phyloP scores from a whole-genome alignment of 1,140 invertebrate species.

The Marisa cornuarietis region DNA sequence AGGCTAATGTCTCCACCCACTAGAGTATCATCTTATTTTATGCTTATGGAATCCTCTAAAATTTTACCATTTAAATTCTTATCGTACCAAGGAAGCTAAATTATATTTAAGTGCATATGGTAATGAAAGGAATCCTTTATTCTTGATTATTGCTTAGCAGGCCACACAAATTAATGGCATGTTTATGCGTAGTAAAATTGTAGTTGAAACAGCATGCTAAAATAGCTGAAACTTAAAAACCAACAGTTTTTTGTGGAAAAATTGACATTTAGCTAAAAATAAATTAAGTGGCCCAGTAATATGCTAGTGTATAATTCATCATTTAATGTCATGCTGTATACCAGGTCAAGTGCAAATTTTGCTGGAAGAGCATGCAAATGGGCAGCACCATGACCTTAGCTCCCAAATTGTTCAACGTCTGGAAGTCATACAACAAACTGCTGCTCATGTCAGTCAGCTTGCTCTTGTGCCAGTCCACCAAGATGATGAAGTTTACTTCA shows the following conservation, averaged over 20 bases:
- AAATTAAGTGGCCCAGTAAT: background rate
- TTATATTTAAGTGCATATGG: background rate
- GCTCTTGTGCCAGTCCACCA: conserved; percentile 48
- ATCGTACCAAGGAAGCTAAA: background rate
- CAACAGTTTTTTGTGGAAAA: background rate
- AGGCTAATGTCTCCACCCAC: no score
- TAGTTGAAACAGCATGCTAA: background rate
- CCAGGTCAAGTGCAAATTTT: conserved; percentile 56
- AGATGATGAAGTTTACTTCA: conserved; percentile 54
- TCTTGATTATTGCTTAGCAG: no score
- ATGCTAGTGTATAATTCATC: background rate
- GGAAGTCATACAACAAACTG: conserved; percentile 31
- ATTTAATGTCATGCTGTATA: conserved; percentile 21
- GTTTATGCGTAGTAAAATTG: background rate
- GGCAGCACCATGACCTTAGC: conserved; percentile 34
- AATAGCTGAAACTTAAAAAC: background rate
- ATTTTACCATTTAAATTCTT: no score
- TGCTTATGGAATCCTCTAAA: no score
- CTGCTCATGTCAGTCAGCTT: conserved; percentile 35
- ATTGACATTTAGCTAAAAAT: background rate
- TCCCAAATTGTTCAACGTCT: conserved; percentile 33
- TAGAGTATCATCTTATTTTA: no score
- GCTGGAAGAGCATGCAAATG: conserved; percentile 41
- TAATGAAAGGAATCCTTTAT: background rate
- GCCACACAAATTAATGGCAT: background rate